Conservation (phyloP, 2,797 vertebrate species). For the Enteromius paludinosus region DNA sequence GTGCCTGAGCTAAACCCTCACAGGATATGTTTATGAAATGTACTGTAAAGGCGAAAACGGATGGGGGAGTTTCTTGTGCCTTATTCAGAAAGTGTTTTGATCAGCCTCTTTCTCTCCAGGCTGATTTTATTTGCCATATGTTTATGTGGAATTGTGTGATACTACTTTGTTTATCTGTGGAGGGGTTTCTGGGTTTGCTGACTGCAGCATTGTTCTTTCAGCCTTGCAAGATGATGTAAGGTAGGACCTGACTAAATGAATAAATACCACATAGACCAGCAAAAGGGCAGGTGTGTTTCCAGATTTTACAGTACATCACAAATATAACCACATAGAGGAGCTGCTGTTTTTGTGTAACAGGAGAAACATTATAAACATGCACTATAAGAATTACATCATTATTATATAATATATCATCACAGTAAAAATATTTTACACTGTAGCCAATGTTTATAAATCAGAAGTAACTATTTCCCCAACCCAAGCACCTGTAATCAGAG, state of each 20-base stretch:
- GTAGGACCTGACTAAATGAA: conserved; percentile 31
- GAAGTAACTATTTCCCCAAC: background rate
- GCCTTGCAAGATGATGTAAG: conserved; percentile 30
- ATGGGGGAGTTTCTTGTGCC: conserved; percentile 20
- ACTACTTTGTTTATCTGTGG: conserved; percentile 35
- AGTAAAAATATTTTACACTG: background rate
- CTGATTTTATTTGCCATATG: background rate
- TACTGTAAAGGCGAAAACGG: background rate
- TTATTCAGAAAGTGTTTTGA: conserved; percentile 13
- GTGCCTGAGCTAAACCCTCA: background rate
- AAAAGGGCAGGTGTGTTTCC: conserved; percentile 42
- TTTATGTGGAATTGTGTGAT: conserved; percentile 20
- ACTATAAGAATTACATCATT: background rate
- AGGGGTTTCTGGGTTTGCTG: conserved; percentile 36
- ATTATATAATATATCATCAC: no score
- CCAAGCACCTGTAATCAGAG: background rate
- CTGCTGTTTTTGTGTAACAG: conserved; percentile 17
- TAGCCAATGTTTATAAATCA: background rate
- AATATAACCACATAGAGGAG: conserved; percentile 17
- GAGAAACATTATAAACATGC: background rate
- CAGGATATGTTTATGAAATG: conserved; percentile 40
- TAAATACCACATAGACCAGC: conserved; percentile 39
- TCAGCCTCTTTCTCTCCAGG: background rate
- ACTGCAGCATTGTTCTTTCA: conserved; percentile 21
- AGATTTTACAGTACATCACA: conserved; percentile 3